phyloP scores from a whole-genome alignment of 1,140 invertebrate species.

The Triops cancriformis region DNA sequence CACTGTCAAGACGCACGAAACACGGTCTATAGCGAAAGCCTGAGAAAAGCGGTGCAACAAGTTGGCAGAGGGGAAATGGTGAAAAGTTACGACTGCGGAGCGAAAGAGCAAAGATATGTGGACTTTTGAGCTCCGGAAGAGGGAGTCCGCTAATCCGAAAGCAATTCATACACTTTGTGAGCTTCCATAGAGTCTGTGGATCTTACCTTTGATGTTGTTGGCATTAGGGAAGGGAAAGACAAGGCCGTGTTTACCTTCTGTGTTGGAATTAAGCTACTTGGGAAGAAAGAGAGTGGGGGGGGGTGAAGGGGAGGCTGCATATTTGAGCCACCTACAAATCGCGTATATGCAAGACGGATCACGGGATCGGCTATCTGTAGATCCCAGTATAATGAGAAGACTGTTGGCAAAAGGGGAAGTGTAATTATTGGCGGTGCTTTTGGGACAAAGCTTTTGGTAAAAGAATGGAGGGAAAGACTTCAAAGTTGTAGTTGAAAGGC shows the following conservation, averaged over 20 bases:
- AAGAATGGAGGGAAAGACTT: background rate
- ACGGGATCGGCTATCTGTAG: background rate
- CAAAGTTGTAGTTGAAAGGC: background rate
- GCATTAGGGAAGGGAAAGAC: background rate
- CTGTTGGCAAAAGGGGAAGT: background rate
- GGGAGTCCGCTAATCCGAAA: background rate
- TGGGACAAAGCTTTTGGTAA: background rate
- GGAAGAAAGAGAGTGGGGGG: background rate
- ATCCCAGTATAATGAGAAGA: slow-evolving; percentile 6
- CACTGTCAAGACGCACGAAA: background rate
- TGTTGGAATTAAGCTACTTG: background rate
- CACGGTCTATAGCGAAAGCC: background rate
- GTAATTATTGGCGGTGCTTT: slow-evolving; percentile 3
- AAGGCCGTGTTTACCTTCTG: background rate
- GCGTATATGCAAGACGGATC: background rate
- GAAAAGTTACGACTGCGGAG: background rate
- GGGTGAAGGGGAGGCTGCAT: background rate
- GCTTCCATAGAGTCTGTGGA: background rate
- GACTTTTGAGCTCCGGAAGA: background rate
- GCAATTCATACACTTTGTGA: background rate
- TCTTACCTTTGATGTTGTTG: background rate
- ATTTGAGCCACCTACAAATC: background rate
- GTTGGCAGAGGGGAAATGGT: background rate
- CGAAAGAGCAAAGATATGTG: background rate
- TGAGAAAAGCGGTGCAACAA: background rate